A percentile compares a stretch with the other conserved stretches of the same genome.
phyloP scores from a whole-genome alignment of 2,113 vertebrate species.

The Hystrix cristata region DNA sequence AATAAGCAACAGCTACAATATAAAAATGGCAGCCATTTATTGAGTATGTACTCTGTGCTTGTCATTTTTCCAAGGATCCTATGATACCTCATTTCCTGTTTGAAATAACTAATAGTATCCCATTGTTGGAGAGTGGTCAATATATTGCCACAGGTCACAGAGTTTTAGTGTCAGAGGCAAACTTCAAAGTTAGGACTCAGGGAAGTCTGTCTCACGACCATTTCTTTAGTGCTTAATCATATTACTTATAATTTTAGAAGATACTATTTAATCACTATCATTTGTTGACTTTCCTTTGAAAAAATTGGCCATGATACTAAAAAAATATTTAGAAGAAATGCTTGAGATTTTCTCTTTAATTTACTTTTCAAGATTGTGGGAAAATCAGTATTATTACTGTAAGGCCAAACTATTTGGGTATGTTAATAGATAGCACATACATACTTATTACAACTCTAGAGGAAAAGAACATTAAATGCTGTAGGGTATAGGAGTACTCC shows the following conservation, averaged over 20 bases:
- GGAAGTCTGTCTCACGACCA: not conserved
- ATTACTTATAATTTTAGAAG: not conserved
- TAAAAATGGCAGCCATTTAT: not conserved
- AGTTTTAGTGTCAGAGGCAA: not conserved
- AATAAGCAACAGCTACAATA: not conserved
- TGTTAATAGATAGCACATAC: not conserved
- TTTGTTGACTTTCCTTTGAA: not conserved
- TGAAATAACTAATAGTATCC: not conserved
- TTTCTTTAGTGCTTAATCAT: not conserved
- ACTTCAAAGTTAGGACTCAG: not conserved
- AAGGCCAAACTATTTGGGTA: not conserved
- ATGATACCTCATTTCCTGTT: not conserved
- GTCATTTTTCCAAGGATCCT: fast-evolving
- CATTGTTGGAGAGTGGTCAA: not conserved
- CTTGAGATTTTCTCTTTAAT: not conserved
- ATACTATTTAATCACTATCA: not conserved
- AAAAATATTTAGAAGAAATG: slow-evolving; percentile 28
- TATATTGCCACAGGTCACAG: not conserved
- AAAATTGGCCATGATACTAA: not conserved
- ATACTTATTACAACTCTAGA: not conserved
- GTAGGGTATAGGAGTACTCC: not conserved
- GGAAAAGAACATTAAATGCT: not conserved
- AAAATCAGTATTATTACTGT: not conserved
- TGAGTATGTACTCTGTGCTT: not conserved
- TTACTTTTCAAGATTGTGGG: not conserved